Base-by-base conservation (phyloP, 2,888 invertebrate species). In the Apotomis betuletana region DNA sequence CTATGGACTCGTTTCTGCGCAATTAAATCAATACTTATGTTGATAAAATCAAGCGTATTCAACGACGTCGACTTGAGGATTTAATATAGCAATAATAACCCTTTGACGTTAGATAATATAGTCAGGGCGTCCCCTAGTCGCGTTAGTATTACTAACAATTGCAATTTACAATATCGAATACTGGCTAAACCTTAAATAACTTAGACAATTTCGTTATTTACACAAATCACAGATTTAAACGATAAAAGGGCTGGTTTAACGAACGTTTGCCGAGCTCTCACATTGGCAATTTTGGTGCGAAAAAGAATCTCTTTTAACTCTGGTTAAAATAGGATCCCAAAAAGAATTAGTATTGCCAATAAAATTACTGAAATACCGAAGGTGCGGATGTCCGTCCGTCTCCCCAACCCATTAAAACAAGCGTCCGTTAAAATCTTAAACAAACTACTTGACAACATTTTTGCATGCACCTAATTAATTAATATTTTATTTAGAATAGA, bases 141-240 rank as follows among this genome's bases (percentile, higher is more conserved):
- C 0, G 15, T 15, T 70, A 54, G 15, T 63, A 49, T 38, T 38
- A 57, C 54, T 69, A 63, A 58, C 52, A 70, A 65, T 46, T 55
- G 13, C 60, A 65, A 70, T 52, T 62, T 58, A 62, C 57, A 62
- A 62, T 67, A 55, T 38, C 55, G 13, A 62, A 67, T 62, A 62
- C 44, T 71, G 71, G 67, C 71, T 71, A 62, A 58, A 62, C 36
- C 71, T 71, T 67, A 71, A 67, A 27, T 69, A 62, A 75, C 64
- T 74, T 65, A 78, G 55, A 69, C 67, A 65, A 76, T 75, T 80
- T 76, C 59, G 70, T 74, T 78, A 27, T 73, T 60, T 70, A 63
- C 74, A 75, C 61, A 67, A 68, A 78, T 78, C 77, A 76, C 76
- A 79, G 75, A 27, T 27, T 78, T 67, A 75, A 75, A 75, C 65